Conservation (phyloP, 2,113 vertebrate species). For the Neogale vison region DNA sequence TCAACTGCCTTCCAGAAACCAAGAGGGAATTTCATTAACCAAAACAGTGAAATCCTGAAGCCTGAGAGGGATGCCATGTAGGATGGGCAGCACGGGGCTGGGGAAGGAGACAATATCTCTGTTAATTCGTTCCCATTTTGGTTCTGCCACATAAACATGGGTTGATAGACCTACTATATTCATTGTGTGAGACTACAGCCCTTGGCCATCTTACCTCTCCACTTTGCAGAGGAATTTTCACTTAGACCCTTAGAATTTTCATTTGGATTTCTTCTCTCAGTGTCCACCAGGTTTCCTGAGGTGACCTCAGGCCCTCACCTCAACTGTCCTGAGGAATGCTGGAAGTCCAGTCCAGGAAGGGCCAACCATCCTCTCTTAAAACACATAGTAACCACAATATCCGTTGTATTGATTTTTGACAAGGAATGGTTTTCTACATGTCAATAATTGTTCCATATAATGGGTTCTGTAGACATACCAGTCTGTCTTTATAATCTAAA, state of each 20-base stretch:
- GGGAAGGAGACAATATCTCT: neutral
- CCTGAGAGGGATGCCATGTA: neutral
- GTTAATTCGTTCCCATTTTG: neutral
- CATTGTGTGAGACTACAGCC: neutral
- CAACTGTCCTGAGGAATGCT: neutral
- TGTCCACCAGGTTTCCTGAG: neutral
- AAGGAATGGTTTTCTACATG: neutral
- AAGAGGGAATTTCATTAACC: slow-evolving; percentile 1
- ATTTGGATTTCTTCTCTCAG: neutral
- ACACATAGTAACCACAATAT: neutral
- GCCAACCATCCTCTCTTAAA: neutral
- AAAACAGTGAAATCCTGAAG: neutral
- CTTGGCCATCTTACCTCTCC: neutral
- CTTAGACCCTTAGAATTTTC: neutral
- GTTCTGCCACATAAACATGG: neutral
- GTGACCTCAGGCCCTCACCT: neutral
- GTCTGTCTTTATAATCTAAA: neutral
- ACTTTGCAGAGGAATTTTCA: neutral
- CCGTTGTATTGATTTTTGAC: neutral
- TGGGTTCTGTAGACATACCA: neutral
- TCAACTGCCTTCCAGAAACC: neutral
- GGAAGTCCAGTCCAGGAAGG: neutral
- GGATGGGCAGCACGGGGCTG: neutral
- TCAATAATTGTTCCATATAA: neutral
- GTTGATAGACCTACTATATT: neutral